phyloP scores from a whole-genome alignment of 2,113 vertebrate species.

The Callipepla squamata region DNA sequence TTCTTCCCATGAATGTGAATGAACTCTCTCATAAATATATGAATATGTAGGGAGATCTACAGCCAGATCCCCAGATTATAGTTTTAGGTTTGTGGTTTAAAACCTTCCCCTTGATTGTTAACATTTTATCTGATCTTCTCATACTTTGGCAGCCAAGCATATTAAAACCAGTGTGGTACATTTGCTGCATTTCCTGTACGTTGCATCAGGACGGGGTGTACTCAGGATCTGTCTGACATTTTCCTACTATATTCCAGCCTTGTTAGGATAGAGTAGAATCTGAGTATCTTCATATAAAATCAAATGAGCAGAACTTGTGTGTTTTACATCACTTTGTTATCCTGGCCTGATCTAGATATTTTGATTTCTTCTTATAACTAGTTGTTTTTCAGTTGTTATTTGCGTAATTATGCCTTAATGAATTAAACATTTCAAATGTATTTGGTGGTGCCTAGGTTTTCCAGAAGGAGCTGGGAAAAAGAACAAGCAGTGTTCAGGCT shows the following conservation, averaged over 20 bases:
- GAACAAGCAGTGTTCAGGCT: slow-evolving; percentile 92
- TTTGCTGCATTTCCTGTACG: not conserved
- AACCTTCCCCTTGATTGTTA: not conserved
- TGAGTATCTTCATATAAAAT: not conserved
- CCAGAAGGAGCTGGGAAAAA: slow-evolving; percentile 96
- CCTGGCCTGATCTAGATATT: not conserved
- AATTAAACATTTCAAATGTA: not conserved
- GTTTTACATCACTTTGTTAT: not conserved
- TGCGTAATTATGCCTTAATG: not conserved
- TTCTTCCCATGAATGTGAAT: not conserved
- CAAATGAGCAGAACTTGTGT: not conserved
- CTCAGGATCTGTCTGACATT: not conserved
- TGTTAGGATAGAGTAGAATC: not conserved
- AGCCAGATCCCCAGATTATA: not conserved
- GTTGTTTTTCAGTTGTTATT: not conserved
- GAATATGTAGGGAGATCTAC: not conserved
- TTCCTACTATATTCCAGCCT: not conserved
- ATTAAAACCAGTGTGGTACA: not conserved
- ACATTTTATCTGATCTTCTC: not conserved
- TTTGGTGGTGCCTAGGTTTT: slow-evolving; percentile 83
- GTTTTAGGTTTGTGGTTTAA: slow-evolving; percentile 12
- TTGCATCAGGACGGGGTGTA: not conserved
- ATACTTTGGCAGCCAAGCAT: not conserved
- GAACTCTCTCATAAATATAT: not conserved
- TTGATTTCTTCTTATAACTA: not conserved